Base-by-base conservation (phyloP, 2,888 invertebrate genomes). In the Hirtodrosophila confusa region DNA sequence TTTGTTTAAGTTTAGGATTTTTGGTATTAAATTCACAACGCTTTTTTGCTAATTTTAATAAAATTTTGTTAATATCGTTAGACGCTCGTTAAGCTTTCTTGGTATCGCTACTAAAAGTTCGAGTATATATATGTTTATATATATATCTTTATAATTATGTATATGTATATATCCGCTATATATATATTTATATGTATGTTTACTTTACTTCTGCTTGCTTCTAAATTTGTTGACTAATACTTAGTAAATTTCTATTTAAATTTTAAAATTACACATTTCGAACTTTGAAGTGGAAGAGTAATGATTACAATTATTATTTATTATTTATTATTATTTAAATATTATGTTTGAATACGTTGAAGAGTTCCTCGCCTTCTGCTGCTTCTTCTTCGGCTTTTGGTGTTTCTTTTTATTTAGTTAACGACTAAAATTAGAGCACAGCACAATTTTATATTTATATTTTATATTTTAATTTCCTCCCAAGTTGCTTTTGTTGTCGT, bases 231-330 rank as follows among this genome's bases (percentile, higher is more conserved):
- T 54, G 54, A 36, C 72, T 72, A 72, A 50, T 8, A 35, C 33
- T 51, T 45, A 6, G n/a, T 45, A 45, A 11, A 47, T 54, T 17
- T 27, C 44, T 58, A 35, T 62, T 70, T 41, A 60, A 64, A 39
- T 68, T 86, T 68, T 65, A 80, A 85, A 84, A 71, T 84, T 78
- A 85, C 69, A 73, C 75, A 61, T 77, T 83, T 86, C 67, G 47
- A 80, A 86, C 87, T 70, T 87, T 72, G 43, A 85, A 83, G 66
- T 83, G 82, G 82, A 83, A 83, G 82, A 83, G 69, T 86, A 83
- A 80, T 85, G 82, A 83, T 83, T 83, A 82, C 67, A 76, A 49
- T 57, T 66, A 60, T 51, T 47, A 8, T 49, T 45, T 53, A 17
- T 53, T 41, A n/a, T 37, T 35, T 45, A 35, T 45, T 44, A 29